A percentile compares a stretch with the other conserved stretches of the same genome.
These are phyloP conservation scores for Darevskia mixta DNA, from an alignment of 2,797 vertebrate genomes.

Conservation along the genomic window DNA sequence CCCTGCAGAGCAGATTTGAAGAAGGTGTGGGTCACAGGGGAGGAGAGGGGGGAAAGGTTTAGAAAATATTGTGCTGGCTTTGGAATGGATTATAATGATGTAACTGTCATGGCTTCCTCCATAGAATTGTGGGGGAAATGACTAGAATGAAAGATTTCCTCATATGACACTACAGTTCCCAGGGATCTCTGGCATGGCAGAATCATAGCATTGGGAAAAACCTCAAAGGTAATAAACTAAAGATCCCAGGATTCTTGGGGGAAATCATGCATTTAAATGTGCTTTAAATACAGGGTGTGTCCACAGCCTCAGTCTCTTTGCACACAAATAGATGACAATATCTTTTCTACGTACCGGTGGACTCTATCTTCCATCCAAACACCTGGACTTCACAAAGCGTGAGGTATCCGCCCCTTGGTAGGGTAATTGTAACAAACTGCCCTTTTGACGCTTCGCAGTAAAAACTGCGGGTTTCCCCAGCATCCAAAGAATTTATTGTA, in stretches of 20 bases:
- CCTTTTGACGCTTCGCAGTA: background rate
- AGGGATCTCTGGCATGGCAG: background rate
- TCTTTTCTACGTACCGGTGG: background rate
- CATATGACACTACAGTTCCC: background rate
- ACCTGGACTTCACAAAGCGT: conserved; percentile 29
- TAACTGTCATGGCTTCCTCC: background rate
- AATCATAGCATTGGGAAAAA: background rate
- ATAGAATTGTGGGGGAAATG: background rate
- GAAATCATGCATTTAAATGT: no score
- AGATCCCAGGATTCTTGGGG: no score
- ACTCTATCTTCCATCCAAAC: background rate
- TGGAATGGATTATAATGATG: background rate
- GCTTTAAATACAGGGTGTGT: no score
- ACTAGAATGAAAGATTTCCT: background rate
- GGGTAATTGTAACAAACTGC: background rate
- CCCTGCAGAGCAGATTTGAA: no score
- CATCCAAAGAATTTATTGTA: background rate
- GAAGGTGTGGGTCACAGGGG: no score
- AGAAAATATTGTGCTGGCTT: no score
- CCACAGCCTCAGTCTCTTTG: background rate
- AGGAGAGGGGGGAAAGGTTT: no score
- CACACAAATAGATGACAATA: background rate
- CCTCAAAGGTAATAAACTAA: background rate
- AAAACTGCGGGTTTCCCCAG: background rate
- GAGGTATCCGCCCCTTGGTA: background rate